These are phyloP conservation scores for Heliconius hermathena DNA, from an alignment of 1,140 invertebrate species.

Conservation along the genomic window DNA sequence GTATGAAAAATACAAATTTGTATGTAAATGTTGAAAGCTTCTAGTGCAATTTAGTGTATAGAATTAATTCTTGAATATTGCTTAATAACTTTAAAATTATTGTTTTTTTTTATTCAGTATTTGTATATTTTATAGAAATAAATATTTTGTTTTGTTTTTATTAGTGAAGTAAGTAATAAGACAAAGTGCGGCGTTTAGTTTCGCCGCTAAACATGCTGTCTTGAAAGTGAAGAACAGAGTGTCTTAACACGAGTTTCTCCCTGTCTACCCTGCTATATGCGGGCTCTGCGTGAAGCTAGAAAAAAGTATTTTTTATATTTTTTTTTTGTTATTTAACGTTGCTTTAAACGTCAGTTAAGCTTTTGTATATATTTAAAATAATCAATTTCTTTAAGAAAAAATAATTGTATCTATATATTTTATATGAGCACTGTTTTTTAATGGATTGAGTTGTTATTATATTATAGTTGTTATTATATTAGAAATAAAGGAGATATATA, in stretches of 20 bases:
- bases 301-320: not conserved
- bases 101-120: not conserved
- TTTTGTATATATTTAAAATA: not conserved
- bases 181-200: no score
- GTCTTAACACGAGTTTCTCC: no score
- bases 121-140: not conserved
- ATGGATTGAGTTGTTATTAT: not conserved
- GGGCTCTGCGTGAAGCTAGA: no score
- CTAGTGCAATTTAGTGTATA: not conserved
- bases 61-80: not conserved
- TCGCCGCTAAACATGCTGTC: no score
- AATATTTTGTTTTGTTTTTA: no score
- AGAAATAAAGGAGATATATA: slow-evolving; percentile 21
- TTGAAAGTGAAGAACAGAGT: no score
- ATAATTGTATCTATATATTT: not conserved
- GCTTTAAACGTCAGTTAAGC: not conserved
- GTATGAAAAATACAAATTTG: slow-evolving; percentile 13
- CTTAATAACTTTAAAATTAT: not conserved
- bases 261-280: no score
- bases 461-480: not conserved
- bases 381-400: not conserved
- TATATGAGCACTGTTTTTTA: slow-evolving; percentile 4
- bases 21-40: not conserved
- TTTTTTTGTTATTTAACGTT: not conserved
- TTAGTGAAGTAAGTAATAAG: no score